Base-by-base conservation (phyloP, 2,113 vertebrate species). In the Phrynocephalus versicolor region DNA sequence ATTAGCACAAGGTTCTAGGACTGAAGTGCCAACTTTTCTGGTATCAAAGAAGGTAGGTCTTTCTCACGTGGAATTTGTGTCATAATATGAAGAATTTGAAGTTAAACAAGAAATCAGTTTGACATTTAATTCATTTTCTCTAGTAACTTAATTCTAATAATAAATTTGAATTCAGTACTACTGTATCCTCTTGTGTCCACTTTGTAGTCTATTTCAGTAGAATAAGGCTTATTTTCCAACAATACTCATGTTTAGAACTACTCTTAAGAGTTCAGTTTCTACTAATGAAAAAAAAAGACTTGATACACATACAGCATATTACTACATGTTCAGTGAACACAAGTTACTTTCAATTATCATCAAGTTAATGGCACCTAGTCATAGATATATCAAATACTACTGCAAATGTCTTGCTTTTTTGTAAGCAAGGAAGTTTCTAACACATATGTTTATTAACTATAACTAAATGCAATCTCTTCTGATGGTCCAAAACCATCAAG, bases 391-490 rank as follows among this genome's bases (percentile, higher is more conserved):
- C 5, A 8, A 73, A 39, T 45, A 74, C 51, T 12, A 69, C 39
- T n/a, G n/a, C n/a, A n/a, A n/a, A n/a, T n/a, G 51, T n/a, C 0
- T 71, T 33, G 30, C 0, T 83, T 73, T 57, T 0, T 19, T 35
- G 85, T 84, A 93, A 6, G 25, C 5, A 10, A 51, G 45, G 45
- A 51, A 51, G 45, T 51, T 51, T 51, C 5, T n/a, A 51, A 51
- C 18, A 58, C 58, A 82, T 88, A 82, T 87, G 75, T 88, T 72
- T 1, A 74, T 84, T 88, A n/a, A n/a, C n/a, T 79, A 88, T 88
- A 87, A 89, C 90, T 82, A 86, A 82, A 83, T 90, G 79, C 82
- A 85, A 79, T 87, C 87, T 86, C 91, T 74, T 67, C 79, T 45
- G 41, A 84, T 88, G 86, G 87, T 84, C 10, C 37, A 55, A 78